Evolutionary conservation across 2,797 vertebrate genomes (phyloP).

Genomic region (Peromyscus nudipes): DNA sequence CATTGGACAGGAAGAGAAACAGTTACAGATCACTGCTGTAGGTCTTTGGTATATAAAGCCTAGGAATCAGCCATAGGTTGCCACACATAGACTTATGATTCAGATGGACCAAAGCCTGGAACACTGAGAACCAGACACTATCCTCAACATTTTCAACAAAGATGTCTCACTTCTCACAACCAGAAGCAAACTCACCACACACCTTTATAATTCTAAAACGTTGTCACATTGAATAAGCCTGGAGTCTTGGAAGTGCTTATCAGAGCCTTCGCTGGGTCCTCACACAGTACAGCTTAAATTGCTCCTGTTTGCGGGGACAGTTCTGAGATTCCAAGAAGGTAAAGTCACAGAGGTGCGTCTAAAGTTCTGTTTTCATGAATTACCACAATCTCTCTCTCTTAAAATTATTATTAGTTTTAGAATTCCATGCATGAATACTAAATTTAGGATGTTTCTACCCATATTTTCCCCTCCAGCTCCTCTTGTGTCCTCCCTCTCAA

Average conservation of each 20-base stretch:
- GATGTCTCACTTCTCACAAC: neutral
- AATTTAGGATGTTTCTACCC: neutral
- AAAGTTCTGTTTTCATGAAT: neutral
- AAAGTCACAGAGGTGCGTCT: neutral
- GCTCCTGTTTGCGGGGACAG: slow-evolving; percentile 28
- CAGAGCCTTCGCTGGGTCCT: neutral
- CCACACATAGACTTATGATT: neutral
- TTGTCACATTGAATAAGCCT: neutral
- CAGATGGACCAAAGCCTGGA: neutral
- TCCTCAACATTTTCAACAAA: neutral
- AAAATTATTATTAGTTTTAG: neutral
- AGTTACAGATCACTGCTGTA: neutral
- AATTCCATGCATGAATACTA: neutral
- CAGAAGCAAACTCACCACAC: neutral
- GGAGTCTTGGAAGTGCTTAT: neutral
- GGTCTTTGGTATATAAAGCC: neutral
- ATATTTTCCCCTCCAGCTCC: neutral
- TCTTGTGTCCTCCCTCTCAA: neutral
- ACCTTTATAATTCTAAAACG: neutral
- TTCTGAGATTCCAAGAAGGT: slow-evolving; percentile 62
- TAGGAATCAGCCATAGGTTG: neutral
- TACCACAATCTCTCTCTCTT: neutral
- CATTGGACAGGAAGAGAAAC: neutral
- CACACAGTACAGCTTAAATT: neutral
- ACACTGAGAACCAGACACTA: neutral